These are phyloP conservation scores for Cynopterus sphinx DNA, from an alignment of 2,797 vertebrate species.

Conservation along the genomic window DNA sequence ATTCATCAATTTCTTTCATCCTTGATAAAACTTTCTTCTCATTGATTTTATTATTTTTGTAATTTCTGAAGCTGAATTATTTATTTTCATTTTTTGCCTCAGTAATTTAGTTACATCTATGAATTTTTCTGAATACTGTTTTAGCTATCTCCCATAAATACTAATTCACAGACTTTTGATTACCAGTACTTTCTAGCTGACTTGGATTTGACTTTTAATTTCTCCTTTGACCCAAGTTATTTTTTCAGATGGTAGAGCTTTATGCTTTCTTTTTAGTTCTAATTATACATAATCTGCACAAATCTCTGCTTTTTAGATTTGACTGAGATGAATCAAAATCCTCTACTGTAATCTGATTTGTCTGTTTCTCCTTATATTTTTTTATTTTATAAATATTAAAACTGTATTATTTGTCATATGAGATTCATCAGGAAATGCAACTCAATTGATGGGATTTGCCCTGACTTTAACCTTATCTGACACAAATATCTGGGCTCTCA, in stretches of 20 bases:
- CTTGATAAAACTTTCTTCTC: neutral
- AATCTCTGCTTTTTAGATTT: neutral
- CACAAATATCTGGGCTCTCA: neutral
- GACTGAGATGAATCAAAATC: neutral
- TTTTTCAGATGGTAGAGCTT: neutral
- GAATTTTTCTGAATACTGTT: neutral
- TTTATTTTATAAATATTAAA: neutral
- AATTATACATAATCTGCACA: neutral
- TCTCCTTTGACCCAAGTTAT: neutral
- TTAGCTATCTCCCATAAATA: neutral
- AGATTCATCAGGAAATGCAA: neutral
- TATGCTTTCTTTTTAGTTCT: constrained; percentile 26
- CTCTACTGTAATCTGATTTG: neutral
- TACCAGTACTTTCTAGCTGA: neutral
- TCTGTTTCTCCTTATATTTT: neutral
- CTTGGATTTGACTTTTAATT: neutral
- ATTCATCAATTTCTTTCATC: neutral
- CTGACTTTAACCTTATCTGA: neutral
- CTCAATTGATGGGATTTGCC: neutral
- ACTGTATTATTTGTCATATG: neutral
- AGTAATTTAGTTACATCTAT: neutral
- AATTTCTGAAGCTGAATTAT: neutral
- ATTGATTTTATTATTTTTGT: neutral
- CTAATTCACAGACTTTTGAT: neutral
- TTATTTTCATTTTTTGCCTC: neutral